Evolutionary conservation across 1,140 invertebrate species (phyloP), one percentile per base, ranked within the genome.

Genomic region (Frieseomelitta varia): DNA sequence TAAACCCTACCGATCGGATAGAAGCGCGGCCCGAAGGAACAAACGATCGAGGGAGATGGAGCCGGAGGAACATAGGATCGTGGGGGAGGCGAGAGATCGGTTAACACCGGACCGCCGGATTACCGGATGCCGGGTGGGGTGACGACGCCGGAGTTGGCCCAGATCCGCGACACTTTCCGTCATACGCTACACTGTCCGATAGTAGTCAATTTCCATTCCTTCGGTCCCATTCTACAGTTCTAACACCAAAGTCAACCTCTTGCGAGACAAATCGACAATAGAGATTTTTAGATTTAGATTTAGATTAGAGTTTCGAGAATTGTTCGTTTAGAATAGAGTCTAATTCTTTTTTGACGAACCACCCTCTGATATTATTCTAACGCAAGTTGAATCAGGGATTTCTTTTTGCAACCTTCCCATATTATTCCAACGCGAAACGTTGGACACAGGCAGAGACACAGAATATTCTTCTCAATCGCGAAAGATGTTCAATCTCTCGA

Each of bases 1-100:
- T 93, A 90, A 94, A 93, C 90, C 91, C 91, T 91, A 88, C 87
- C 88, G 89, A 74, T 80, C 89, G 88, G 88, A 91, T 91, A 87
- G 85, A 88, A 91, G 91, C 77, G 69, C 77, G 15, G 71, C 87
- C 86, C n/a, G n/a, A 90, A 88, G 91, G 90, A 90, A 86, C 90
- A 90, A 91, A 90, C n/a, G 91, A 86, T 84, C 77, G 79, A 86
- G 82, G 79, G 87, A 86, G 88, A 89, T 73, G 81, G 85, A 86
- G 79, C 72, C 51, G 72, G 24, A 30, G 82, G 56, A 68, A 61
- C 17, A 53, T 8, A 30, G 21, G 34, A 71, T 55, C 53, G 61
- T 19, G 68, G 24, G 75, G 61, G 81, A 78, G n/a, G 12, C 51
- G 80, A 63, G 84, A 82, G 34, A 72, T 74, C 71, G 87, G 87